These are phyloP conservation scores for Tuta absoluta DNA, from an alignment of 2,888 invertebrate genomes.

Conservation along the genomic window DNA sequence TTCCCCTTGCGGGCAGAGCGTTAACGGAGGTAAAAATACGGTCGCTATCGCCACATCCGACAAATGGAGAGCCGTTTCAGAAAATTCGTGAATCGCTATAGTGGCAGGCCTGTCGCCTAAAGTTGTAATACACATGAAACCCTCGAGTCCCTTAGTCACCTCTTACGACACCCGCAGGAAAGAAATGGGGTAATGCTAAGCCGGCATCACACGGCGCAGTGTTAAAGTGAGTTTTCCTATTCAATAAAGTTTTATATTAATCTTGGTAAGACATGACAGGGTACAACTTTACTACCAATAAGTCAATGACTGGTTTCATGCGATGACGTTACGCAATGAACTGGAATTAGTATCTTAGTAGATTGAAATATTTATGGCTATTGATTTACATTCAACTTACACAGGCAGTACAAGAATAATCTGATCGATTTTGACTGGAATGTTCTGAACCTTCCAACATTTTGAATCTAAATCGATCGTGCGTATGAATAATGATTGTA, in stretches of 20 bases:
- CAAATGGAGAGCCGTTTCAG: no score
- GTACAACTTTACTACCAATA: background rate
- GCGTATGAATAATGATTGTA: background rate
- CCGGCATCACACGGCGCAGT: no score
- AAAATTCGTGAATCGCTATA: no score
- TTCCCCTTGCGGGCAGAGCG: no score
- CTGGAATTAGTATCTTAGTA: conserved; percentile 14
- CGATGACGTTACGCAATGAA: conserved; percentile 10
- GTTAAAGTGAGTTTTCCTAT: conserved; percentile 82
- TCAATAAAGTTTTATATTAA: background rate
- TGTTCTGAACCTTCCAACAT: conserved; percentile 1
- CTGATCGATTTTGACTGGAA: conserved; percentile 26
- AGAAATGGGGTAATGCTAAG: no score
- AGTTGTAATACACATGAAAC: no score
- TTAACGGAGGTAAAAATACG: no score
- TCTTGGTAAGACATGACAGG: background rate
- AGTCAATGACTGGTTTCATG: conserved; percentile 12
- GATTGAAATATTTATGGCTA: conserved; percentile 32
- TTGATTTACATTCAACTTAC: conserved; percentile 19
- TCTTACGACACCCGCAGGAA: no score
- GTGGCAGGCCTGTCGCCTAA: no score
- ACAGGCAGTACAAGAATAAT: conserved; percentile 13
- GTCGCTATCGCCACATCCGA: no score
- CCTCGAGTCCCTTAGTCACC: no score
- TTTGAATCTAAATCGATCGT: conserved; percentile 4